Conservation (phyloP, 2,797 vertebrate species). For the Coendou prehensilis region DNA sequence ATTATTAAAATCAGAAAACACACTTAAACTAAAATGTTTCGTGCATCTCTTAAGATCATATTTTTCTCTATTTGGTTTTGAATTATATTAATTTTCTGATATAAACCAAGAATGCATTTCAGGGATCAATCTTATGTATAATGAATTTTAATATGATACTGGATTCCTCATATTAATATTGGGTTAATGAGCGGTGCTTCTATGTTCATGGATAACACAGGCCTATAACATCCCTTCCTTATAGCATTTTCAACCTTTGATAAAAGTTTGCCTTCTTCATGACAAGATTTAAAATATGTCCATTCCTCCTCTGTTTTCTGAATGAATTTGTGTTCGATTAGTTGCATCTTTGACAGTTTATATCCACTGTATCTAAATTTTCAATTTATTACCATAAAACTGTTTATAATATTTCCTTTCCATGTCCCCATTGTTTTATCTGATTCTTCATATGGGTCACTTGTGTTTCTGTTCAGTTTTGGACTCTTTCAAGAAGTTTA, state of each 20-base stretch:
- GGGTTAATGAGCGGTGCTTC: not conserved
- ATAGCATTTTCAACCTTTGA: not conserved
- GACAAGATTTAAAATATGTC: not conserved
- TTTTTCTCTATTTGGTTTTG: no score
- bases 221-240: not conserved
- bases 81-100: no score
- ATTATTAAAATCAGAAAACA: no score
- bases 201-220: not conserved
- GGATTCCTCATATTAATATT: not conserved
- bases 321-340: not conserved
- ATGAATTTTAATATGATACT: no score
- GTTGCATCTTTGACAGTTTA: not conserved
- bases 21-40: no score
- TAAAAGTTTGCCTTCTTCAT: not conserved
- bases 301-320: not conserved
- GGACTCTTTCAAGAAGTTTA: not conserved
- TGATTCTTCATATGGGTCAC: not conserved
- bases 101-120: no score
- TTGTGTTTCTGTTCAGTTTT: not conserved
- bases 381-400: no score
- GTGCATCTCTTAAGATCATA: no score
- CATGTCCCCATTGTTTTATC: not conserved
- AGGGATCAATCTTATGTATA: no score
- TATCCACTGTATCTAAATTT: not conserved
- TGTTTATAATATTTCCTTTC: not conserved